These are phyloP conservation scores for Dascyllus trimaculatus DNA, from an alignment of 2,113 vertebrate genomes.

Conservation along the genomic window DNA sequence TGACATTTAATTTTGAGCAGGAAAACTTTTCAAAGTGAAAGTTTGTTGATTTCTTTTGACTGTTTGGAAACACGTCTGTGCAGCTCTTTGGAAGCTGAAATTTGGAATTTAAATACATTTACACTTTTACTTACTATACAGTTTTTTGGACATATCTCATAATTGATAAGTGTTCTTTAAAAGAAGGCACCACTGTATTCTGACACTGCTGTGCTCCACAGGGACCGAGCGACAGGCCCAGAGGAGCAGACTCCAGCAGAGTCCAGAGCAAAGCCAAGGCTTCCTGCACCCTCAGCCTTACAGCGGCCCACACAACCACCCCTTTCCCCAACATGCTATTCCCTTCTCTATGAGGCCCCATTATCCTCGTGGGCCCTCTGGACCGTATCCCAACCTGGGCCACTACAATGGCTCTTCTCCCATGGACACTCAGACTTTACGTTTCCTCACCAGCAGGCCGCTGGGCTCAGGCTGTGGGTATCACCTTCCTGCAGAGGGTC, in stretches of 20 bases:
- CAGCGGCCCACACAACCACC: constrained; percentile 87
- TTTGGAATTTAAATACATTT: too few species aligned
- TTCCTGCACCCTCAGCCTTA: constrained; percentile 91
- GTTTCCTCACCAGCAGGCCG: constrained; percentile 85
- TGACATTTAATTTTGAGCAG: too few species aligned
- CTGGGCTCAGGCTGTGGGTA: constrained; percentile 80
- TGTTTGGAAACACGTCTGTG: too few species aligned
- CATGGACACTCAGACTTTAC: constrained; percentile 84
- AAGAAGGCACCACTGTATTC: background rate
- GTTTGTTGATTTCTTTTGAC: too few species aligned
- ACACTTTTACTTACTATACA: too few species aligned
- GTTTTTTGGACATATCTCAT: too few species aligned
- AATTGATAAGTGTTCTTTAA: too few species aligned
- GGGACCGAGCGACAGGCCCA: constrained; percentile 81
- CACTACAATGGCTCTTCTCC: constrained; percentile 87
- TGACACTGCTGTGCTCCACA: constrained; percentile 50
- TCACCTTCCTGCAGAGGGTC: constrained; percentile 70
- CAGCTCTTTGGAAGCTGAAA: too few species aligned
- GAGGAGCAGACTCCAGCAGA: constrained; percentile 77
- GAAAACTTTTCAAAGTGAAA: too few species aligned
- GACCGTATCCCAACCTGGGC: constrained; percentile 82
- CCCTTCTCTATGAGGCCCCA: constrained; percentile 85
- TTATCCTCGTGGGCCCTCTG: constrained; percentile 82
- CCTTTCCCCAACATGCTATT: constrained; percentile 83
- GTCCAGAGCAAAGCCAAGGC: constrained; percentile 85